Evolutionary conservation across 2,888 invertebrate genomes (phyloP).

Genomic region (Eudemis profundana): DNA sequence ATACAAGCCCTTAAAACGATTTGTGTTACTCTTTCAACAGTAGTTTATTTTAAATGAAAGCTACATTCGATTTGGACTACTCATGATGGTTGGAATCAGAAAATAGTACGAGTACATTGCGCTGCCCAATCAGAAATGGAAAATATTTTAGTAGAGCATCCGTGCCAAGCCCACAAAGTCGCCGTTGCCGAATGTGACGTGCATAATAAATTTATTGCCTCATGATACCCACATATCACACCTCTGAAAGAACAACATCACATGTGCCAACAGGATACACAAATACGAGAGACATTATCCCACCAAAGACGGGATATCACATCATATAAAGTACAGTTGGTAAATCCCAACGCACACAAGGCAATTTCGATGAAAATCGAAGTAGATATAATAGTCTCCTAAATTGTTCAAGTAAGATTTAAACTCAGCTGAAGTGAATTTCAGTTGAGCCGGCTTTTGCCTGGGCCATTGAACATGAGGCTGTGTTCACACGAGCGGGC

Average conservation of each 20-base stretch:
- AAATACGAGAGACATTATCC: background rate
- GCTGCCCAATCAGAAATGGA: slow-evolving; percentile 22
- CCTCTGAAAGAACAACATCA: background rate
- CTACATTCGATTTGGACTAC: background rate
- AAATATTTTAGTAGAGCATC: slow-evolving; percentile 19
- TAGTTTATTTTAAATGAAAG: no score
- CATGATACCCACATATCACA: slow-evolving; percentile 25
- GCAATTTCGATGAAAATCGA: slow-evolving; percentile 22
- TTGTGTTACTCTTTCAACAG: no score
- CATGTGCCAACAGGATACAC: background rate
- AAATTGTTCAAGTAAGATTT: slow-evolving; percentile 52
- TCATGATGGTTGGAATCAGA: background rate
- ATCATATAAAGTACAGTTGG: slow-evolving; percentile 15
- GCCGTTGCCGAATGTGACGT: slow-evolving; percentile 30
- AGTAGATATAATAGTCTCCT: slow-evolving; percentile 29
- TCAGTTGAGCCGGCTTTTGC: slow-evolving; percentile 57
- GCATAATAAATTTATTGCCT: slow-evolving; percentile 31
- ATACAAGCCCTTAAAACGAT: no score
- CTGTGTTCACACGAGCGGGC: slow-evolving; percentile 49
- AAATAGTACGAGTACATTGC: no score
- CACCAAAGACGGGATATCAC: background rate
- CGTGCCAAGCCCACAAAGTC: slow-evolving; percentile 29
- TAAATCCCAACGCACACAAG: slow-evolving; percentile 19
- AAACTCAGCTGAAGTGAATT: slow-evolving; percentile 54
- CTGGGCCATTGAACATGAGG: slow-evolving; percentile 61